Percentiles rank a stretch among this genome's conserved stretches.
Evolutionary conservation across 2,113 vertebrate genomes (phyloP).

Genomic region (Carlito syrichta): DNA sequence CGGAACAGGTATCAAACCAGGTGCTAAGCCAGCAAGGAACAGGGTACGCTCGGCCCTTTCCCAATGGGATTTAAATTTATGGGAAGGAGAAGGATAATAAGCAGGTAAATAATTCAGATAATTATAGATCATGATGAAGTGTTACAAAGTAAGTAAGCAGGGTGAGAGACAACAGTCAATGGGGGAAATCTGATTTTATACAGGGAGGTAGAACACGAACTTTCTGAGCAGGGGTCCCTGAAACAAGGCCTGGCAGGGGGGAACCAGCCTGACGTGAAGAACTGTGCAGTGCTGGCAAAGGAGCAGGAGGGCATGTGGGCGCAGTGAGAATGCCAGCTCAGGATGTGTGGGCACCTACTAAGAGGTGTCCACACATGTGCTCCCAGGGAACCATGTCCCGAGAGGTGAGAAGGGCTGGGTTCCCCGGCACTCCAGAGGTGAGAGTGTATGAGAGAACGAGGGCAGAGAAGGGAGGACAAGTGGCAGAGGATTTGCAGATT

Average conservation of each 20-base stretch:
- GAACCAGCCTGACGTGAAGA: accelerated
- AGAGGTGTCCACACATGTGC: accelerated
- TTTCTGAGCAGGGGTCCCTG: background rate
- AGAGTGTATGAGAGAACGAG: background rate
- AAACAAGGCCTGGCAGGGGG: background rate
- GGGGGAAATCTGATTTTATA: background rate
- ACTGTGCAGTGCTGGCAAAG: background rate
- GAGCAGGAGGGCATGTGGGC: background rate
- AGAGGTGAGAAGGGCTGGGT: background rate
- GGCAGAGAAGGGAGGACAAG: background rate
- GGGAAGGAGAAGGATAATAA: background rate
- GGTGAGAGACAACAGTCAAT: background rate
- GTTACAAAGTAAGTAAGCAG: background rate
- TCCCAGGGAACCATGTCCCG: background rate
- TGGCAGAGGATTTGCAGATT: background rate
- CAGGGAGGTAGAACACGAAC: background rate
- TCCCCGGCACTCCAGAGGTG: background rate
- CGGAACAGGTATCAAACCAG: accelerated
- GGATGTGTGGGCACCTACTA: accelerated
- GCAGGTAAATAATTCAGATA: background rate
- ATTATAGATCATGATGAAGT: background rate
- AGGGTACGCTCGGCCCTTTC: background rate
- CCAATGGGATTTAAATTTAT: background rate
- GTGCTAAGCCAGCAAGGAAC: background rate
- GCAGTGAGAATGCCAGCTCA: background rate